Percentiles rank a stretch among this genome's conserved stretches.
Evolutionary conservation across 2,888 invertebrate species (phyloP).

Genomic region (Limnephilus rhombicus): DNA sequence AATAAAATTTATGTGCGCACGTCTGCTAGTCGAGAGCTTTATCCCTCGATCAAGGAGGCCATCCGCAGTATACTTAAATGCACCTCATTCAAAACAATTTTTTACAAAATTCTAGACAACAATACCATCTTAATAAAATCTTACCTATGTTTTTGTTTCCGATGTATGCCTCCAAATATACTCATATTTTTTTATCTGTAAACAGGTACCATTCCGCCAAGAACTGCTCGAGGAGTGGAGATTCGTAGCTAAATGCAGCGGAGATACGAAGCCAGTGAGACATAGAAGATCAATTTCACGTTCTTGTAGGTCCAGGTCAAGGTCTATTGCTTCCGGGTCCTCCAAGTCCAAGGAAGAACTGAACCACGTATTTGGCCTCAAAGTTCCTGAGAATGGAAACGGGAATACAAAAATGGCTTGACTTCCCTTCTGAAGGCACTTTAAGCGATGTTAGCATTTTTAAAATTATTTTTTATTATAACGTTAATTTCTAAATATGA

Average conservation of each 20-base stretch:
- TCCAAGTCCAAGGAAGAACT: conserved; percentile 53
- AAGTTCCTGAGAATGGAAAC: conserved; percentile 53
- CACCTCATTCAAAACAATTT: too few relatives aligned
- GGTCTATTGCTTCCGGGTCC: conserved; percentile 24
- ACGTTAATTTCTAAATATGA: background rate
- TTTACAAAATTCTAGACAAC: too few relatives aligned
- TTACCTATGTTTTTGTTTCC: background rate
- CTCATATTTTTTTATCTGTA: background rate
- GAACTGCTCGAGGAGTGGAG: conserved; percentile 84
- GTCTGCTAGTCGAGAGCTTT: too few relatives aligned
- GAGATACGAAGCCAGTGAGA: conserved; percentile 83
- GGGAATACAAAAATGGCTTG: background rate
- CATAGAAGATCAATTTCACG: conserved; percentile 70
- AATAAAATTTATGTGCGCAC: too few relatives aligned
- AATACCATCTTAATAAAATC: too few relatives aligned
- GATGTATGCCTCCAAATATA: background rate
- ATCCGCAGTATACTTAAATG: too few relatives aligned
- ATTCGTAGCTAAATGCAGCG: conserved; percentile 84
- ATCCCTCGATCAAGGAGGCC: too few relatives aligned
- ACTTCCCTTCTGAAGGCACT: background rate
- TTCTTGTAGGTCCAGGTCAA: conserved; percentile 25
- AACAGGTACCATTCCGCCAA: conserved; percentile 80
- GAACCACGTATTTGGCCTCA: conserved; percentile 35
- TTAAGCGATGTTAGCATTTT: background rate
- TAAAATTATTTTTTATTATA: background rate